phyloP scores from a whole-genome alignment of 2,113 vertebrate genomes.

The human (Homo sapiens) region DNA sequence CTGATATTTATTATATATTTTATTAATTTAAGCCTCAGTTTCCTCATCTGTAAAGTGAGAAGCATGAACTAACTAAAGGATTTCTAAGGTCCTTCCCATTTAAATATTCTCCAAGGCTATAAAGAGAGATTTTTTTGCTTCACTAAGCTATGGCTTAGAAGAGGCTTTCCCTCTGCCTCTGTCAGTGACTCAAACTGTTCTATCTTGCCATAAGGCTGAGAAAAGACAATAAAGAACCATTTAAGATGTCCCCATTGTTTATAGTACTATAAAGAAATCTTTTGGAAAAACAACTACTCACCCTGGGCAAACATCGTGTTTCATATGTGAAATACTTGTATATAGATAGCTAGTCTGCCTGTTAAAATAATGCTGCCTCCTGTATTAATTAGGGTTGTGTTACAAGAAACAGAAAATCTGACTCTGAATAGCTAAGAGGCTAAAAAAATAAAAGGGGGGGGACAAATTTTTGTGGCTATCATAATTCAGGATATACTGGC shows the following conservation, averaged over 20 bases:
- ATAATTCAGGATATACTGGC: not conserved
- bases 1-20: not conserved
- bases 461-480: not conserved
- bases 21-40: not conserved
- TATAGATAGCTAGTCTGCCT: not conserved
- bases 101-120: not conserved
- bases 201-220: not conserved
- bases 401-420: not conserved
- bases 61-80: not conserved
- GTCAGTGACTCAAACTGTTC: not conserved
- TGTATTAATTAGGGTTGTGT: not conserved
- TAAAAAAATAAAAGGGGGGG: not conserved
- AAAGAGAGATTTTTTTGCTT: not conserved
- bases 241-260: not conserved
- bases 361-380: not conserved
- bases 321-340: not conserved
- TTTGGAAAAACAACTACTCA: not conserved
- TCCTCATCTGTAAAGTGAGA: not conserved
- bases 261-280: not conserved
- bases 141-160: not conserved
- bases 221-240: not conserved
- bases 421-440: not conserved
- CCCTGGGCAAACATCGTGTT: not conserved
- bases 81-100: not conserved
- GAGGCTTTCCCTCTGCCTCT: not conserved